Evolutionary conservation across 2,113 vertebrate species (phyloP), one percentile per base, ranked within the genome.

Genomic region (Colinus virginianus): DNA sequence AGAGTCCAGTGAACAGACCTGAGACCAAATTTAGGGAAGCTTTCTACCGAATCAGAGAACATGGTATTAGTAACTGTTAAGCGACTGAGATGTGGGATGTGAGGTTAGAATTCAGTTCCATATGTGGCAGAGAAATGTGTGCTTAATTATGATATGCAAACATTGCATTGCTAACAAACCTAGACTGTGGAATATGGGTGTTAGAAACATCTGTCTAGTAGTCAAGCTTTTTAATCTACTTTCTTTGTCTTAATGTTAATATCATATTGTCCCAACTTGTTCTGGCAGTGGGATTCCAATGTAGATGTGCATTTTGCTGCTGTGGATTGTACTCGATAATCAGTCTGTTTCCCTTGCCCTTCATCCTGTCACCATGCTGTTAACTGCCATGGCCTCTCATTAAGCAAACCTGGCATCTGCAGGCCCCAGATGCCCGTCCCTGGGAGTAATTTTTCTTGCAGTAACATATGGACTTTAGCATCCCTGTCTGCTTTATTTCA

Each of bases 351-450:
- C 30, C 46, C 11, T 34, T 61, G 64, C 61, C 79, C 51, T 94
- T 91, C 90, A 88, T 20, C 72, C 76, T 86, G 71, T 78, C 46
- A 19, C 26, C 11, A 28, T 28, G 67, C 4, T 68, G 56, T 66
- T 84, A 66, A 4, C 56, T 90, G 82, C 68, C 63, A 36, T 83
- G 94, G 75, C 63, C 68, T 69, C 81, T 89, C 78, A 51, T 90
- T 70, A 92, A 84, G 71, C 59, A 88, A 80, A 84, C 61, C 49
- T 46, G 79, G 92, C 91, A 95, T 90, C 84, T 94, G 87, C 75
- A 51, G 81, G 81, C 63, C 87, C 89, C 90, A 87, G 84, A 71
- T 85, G 87, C 67, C 1, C 0, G 43, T 70, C 64, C 79, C 81
- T 36, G 38, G 32, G 49, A 79, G 67, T 63, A 46, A 30, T 82